Conservation (phyloP, 2,888 invertebrate species). For the Lasioglossum morio region DNA sequence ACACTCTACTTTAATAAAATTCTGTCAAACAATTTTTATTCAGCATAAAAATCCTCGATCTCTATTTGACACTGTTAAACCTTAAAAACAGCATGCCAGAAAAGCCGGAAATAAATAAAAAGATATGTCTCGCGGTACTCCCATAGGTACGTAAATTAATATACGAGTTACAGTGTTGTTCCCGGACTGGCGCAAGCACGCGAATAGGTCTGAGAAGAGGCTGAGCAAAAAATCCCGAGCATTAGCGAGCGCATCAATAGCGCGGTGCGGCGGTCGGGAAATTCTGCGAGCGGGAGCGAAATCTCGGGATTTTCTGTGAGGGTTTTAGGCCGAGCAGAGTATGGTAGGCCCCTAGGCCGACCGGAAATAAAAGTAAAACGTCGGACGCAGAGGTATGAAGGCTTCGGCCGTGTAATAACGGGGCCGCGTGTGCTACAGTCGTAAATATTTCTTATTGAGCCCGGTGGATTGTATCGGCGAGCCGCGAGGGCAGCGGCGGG, state of each 20-base stretch:
- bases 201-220: neutral
- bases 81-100: neutral
- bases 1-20: no score
- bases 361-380: conserved; percentile 48
- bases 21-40: no score
- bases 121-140: neutral
- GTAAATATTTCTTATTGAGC: conserved; percentile 68
- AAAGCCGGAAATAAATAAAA: neutral
- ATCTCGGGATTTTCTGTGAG: conserved; percentile 35
- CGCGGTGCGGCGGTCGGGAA: neutral
- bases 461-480: conserved; percentile 44
- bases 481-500: conserved; percentile 21
- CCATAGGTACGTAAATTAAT: neutral
- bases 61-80: no score
- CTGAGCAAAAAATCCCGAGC: neutral
- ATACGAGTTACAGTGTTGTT: neutral
- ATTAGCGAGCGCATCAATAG: neutral
- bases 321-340: neutral
- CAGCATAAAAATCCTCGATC: neutral
- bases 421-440: conserved; percentile 54
- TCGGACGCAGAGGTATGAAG: conserved; percentile 53
- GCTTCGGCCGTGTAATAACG: conserved; percentile 55
- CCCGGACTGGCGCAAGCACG: neutral
- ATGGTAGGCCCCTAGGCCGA: conserved; percentile 31
- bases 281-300: neutral